Conservation (phyloP, 1,140 invertebrate species). For the Spodoptera frugiperda region DNA sequence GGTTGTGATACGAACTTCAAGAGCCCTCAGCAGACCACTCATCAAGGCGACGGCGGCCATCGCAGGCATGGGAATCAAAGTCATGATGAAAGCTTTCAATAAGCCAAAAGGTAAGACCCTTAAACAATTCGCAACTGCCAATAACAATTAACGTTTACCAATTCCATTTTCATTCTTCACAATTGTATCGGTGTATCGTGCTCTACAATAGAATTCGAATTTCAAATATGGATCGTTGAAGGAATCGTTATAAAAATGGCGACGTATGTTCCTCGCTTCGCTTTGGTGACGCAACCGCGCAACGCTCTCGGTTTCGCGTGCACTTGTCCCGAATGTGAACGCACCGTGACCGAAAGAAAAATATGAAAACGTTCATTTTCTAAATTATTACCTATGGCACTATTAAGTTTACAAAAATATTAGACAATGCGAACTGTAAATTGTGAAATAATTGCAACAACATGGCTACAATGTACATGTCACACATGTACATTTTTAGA, state of each 20-base stretch:
- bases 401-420: constrained; percentile 36
- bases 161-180: neutral
- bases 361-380: constrained; percentile 76
- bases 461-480: no score
- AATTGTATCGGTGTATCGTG: constrained; percentile 14
- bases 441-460: constrained; percentile 2
- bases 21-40: constrained; percentile 63
- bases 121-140: neutral
- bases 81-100: constrained; percentile 87
- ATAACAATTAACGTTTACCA: no score
- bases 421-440: neutral
- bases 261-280: constrained; percentile 31
- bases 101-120: constrained; percentile 84
- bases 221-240: constrained; percentile 24
- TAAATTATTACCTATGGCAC: constrained; percentile 49
- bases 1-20: constrained; percentile 57
- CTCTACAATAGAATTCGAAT: constrained; percentile 5
- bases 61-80: constrained; percentile 87
- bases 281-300: constrained; percentile 75
- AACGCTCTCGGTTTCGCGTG: constrained; percentile 83
- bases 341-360: constrained; percentile 78
- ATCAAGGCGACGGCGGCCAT: constrained; percentile 76
- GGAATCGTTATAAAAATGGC: constrained; percentile 39
- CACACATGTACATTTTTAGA: no score
- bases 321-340: constrained; percentile 83